Base-by-base conservation (phyloP, 2,888 invertebrate species). In the Drosophila tripunctata region DNA sequence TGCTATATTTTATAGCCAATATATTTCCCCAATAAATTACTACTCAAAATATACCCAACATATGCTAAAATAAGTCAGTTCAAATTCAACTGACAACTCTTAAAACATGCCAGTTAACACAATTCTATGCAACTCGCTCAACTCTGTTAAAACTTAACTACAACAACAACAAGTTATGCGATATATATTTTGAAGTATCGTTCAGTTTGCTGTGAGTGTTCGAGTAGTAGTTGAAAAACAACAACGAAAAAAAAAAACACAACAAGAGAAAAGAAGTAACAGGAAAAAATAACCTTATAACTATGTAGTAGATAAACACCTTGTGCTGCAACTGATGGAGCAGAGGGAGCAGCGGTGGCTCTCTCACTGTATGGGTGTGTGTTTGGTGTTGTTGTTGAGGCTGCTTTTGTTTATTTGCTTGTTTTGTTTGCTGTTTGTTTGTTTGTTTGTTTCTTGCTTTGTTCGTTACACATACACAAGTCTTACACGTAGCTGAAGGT, bases 221-320 rank as follows among this genome's bases (percentile, higher is more conserved):
- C 33, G 35, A 35, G 48, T 33, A 8, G 27, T 47, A 6, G 24
- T 22, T 6, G 24, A 10, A 21, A 48, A 14, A 24, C 12, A 21
- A 33, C n/a, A 22, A 4, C 3, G 8, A 8, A 36, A 14, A 17
- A 15, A 35, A 35, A 14, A 17, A 7, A 35, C 2, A 14, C 5
- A 31, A 12, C 12, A 1, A 44, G 31, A 33, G 45, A n/a, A 45
- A 14, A 17, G 12, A 22, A 22, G 8, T 44, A 35, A 24, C 40
- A 40, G 31, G 22, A 21, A 52, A 61, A 54, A 50, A 48, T 36
- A 50, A 61, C 31, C 44, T 56, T 69, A 70, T 17, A 47, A 19
- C 35, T 68, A n/a, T n/a, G n/a, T n/a, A n/a, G n/a, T n/a, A 57
- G 47, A 73, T 73, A 73, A 73, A 74, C 75, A 73, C 73, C 73